phyloP scores from a whole-genome alignment of 1,140 invertebrate genomes.

The Acarapis woodi region DNA sequence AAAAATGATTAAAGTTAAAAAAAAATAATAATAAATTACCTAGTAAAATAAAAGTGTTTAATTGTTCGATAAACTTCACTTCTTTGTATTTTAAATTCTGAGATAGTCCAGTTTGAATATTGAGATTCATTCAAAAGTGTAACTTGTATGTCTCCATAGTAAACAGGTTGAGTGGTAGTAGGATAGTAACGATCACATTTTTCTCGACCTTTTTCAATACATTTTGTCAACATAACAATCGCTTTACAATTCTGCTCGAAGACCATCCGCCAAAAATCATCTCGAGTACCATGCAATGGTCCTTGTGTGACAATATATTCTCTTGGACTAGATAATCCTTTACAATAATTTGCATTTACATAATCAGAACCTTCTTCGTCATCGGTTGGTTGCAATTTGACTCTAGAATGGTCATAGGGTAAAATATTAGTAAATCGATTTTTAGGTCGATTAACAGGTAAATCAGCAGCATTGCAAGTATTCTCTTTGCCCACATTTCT shows the following conservation, averaged over 20 bases:
- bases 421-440: constrained; percentile 97
- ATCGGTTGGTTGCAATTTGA: constrained; percentile 75
- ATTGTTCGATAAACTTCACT: constrained; percentile 22
- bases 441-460: constrained; percentile 81
- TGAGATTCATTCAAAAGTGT: constrained; percentile 60
- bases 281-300: constrained; percentile 68
- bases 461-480: constrained; percentile 53
- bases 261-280: constrained; percentile 96
- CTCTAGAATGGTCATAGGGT: constrained; percentile 83
- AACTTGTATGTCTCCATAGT: constrained; percentile 83
- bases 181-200: constrained; percentile 97
- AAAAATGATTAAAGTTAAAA: too few relatives aligned
- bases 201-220: constrained; percentile 60
- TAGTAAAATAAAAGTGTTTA: not conserved
- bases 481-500: constrained; percentile 80
- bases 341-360: constrained; percentile 87
- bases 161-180: constrained; percentile 61
- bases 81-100: constrained; percentile 68
- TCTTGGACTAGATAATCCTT: constrained; percentile 64
- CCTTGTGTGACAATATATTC: constrained; percentile 95
- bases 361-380: constrained; percentile 90
- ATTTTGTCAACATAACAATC: constrained; percentile 92
- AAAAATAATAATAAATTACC: not conserved
- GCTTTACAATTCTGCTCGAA: constrained; percentile 83
- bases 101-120: constrained; percentile 77